Evolutionary conservation across 1,140 invertebrate species (phyloP), one percentile per base, ranked within the genome.

Genomic region (Microplitis demolitor): DNA sequence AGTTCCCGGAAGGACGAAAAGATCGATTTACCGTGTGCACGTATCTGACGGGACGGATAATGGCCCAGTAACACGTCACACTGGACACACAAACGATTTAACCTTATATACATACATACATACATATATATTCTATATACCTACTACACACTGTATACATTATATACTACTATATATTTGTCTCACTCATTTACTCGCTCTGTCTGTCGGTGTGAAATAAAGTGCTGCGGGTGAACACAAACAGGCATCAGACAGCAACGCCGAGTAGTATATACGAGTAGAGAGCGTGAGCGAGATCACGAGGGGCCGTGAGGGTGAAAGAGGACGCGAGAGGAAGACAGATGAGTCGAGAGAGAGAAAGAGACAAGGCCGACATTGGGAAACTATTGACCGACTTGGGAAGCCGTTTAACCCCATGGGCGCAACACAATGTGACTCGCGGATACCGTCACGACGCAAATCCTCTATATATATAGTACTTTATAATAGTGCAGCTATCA

Each of bases 321-420:
- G 63, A 71, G 70, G 69, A 56, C 45, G 73, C 71, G 60, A 74
- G 71, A 76, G 69, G 74, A 66, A 74, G 60, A 39, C 3, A 45
- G 58, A 64, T 9, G n/a, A 16, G 4, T 4, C 51, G 14, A 35
- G 33, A 66, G 50, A 31, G 71, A 72, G 34, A 54, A 45, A 37
- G 37, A 37, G 34, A 39, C 33, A 4, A 14, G 31, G n/a, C 50
- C 74, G 78, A 76, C 77, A 83, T 80, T 73, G 80, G 75, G 74
- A 82, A 82, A 83, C 80, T 82, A 83, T 83, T 83, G 82, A 81
- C 82, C 80, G 74, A 73, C 78, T 79, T 74, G 79, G 77, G 78
- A 78, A 82, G 78, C 82, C 80, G 78, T 82, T 83, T 80, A 82
- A 83, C 80, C 79, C 79, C 78, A 76, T 74, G 71, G 61, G 45